Evolutionary conservation across 2,113 vertebrate species (phyloP), one percentile per base, ranked within the genome.

Genomic region (Paraplagusia blochii): DNA sequence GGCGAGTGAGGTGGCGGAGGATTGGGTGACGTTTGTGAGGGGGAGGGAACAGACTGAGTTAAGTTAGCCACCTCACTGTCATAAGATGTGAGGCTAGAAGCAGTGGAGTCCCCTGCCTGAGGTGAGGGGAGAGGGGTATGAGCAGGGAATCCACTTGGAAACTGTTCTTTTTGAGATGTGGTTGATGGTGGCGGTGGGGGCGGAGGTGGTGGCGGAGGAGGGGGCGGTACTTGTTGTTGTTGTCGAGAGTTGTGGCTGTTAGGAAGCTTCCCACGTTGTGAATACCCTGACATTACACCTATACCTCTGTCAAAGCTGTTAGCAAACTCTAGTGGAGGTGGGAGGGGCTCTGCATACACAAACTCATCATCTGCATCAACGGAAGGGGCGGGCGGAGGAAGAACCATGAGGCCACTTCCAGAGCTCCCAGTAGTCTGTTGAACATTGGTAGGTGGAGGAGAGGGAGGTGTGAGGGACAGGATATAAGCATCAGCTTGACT

Each of bases 31-130:
- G 81, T 83, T 15, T 87, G 72, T 8, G 87, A 89, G 2, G 90
- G 90, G 1, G 90, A 91, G 1, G 67, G 86, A 16, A 82, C 88
- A 0, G 92, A 92, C 77, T 94, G 94, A 43, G 94, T 96, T 58
- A 96, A 80, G 29, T 93, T 94, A 18, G 94, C 94, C 63, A 95
- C 94, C 78, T 96, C 94, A 2, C 94, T 96, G 83, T 96, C 94
- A 2, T 96, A 96, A 11, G 94, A 94, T 0, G 94, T 95, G 63
- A 96, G 89, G 85, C 94, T 95, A 34, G 94, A 95, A 5, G 93
- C 88, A 0, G 94, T 94, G 66, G 94, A 96, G 84, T 95, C 94
- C 22, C 93, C 89, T 4, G 93, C 73, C 66, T 94, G 89, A 0
- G 93, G 90, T 2, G 90, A 91, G 14, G 90, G 85, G 33, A 85